A percentile compares a stretch with the other conserved stretches of the same genome.
These are phyloP conservation scores for Halictus rubicundus DNA, from an alignment of 1,140 invertebrate genomes.

Conservation along the genomic window DNA sequence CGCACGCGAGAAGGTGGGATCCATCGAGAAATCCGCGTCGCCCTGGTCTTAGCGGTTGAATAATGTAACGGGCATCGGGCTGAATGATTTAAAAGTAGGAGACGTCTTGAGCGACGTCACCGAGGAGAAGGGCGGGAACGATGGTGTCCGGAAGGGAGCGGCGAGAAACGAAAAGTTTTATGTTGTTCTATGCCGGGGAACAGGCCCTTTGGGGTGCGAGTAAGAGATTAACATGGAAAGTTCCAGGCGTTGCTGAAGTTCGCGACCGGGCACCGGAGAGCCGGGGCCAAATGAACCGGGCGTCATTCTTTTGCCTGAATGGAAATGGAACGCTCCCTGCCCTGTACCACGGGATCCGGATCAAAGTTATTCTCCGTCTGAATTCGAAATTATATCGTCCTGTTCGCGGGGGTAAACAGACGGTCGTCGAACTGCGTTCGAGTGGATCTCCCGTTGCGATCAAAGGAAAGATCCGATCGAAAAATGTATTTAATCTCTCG, in stretches of 20 bases:
- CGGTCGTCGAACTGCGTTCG: neutral
- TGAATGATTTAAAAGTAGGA: constrained; percentile 79
- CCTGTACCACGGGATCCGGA: constrained; percentile 10
- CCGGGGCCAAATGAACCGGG: constrained; percentile 59
- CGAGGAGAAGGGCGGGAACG: constrained; percentile 35
- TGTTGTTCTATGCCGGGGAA: constrained; percentile 59
- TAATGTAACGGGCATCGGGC: constrained; percentile 76
- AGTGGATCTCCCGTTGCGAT: neutral
- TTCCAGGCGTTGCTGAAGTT: constrained; percentile 68
- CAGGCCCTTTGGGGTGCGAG: constrained; percentile 57
- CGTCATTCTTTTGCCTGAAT: constrained; percentile 53
- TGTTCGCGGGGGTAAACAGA: neutral
- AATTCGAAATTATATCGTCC: constrained; percentile 1
- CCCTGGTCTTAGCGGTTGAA: constrained; percentile 72
- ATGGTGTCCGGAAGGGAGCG: neutral
- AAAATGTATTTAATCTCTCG: too few species aligned
- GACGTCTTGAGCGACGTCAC: constrained; percentile 71
- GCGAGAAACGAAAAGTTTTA: constrained; percentile 67
- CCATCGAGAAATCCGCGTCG: constrained; percentile 65
- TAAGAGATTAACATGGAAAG: constrained; percentile 74
- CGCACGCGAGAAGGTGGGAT: constrained; percentile 47
- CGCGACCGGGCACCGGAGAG: constrained; percentile 60
- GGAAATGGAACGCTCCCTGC: constrained; percentile 29
- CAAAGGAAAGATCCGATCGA: neutral
- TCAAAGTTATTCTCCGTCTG: constrained; percentile 23